Evolutionary conservation across 2,797 vertebrate species (phyloP).

Genomic region (Arrhamphus sclerolepis): DNA sequence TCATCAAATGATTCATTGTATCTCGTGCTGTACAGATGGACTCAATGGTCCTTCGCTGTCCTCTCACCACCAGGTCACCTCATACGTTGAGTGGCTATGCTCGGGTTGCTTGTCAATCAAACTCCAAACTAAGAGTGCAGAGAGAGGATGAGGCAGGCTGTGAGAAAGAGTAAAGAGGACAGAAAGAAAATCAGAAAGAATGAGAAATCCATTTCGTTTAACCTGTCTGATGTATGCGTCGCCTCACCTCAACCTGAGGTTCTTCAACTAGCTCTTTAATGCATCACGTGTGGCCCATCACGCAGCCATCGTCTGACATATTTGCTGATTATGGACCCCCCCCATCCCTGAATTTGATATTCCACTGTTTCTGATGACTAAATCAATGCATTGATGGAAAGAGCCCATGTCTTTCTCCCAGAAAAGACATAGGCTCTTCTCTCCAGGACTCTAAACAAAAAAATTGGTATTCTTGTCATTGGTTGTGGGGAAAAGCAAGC

Average conservation of each 20-base stretch:
- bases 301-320: conserved; percentile 18
- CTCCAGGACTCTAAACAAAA: conserved; percentile 70
- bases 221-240: conserved; percentile 13
- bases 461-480: conserved; percentile 81
- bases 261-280: conserved; percentile 31
- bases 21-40: conserved; percentile 26
- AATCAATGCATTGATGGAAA: conserved; percentile 35
- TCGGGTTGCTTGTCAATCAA: conserved; percentile 66
- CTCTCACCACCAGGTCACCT: conserved; percentile 59
- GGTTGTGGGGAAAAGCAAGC: conserved; percentile 64
- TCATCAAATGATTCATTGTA: conserved; percentile 27
- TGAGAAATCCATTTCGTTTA: conserved; percentile 31
- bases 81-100: conserved; percentile 50
- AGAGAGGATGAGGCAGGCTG: conserved; percentile 37
- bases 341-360: conserved; percentile 32
- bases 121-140: conserved; percentile 42
- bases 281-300: conserved; percentile 11
- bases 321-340: conserved; percentile 10
- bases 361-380: conserved; percentile 43
- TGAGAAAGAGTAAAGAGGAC: conserved; percentile 32
- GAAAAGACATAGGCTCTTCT: conserved; percentile 55
- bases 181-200: conserved; percentile 37
- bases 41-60: conserved; percentile 19
- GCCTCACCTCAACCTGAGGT: conserved; percentile 7
- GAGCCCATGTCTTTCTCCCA: conserved; percentile 41